Conservation (phyloP, 2,888 invertebrate genomes). For the Mimas tiliae region DNA sequence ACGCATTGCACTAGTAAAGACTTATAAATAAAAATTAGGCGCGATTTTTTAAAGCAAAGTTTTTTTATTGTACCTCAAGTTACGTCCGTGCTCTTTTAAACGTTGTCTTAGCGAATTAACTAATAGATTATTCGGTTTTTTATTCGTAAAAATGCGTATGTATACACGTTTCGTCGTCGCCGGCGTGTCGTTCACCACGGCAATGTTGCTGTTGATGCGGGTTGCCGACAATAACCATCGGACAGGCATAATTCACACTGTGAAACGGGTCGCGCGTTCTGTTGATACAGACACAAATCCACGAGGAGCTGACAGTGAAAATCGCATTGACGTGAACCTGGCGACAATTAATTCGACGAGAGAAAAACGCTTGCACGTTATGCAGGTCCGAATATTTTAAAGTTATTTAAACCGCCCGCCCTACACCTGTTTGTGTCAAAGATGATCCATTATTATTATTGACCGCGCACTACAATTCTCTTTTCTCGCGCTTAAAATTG, state of each 20-base stretch:
- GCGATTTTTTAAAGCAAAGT: not conserved
- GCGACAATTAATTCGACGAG: slow-evolving; percentile 29
- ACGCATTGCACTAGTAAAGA: not conserved
- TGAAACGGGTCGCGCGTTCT: slow-evolving; percentile 35
- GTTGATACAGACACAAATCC: slow-evolving; percentile 30
- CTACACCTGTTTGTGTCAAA: not conserved
- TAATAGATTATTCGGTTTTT: not conserved
- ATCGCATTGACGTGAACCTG: slow-evolving; percentile 12
- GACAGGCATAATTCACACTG: slow-evolving; percentile 35
- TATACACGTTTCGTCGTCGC: slow-evolving; percentile 49
- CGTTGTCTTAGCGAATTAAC: too few relatives aligned
- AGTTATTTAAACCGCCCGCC: slow-evolving; percentile 24
- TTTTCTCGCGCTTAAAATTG: slow-evolving; percentile 56
- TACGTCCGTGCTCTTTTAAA: too few relatives aligned
- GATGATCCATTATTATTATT: not conserved
- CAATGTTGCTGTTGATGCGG: slow-evolving; percentile 49
- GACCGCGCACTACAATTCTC: not conserved
- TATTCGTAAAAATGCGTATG: slow-evolving; percentile 52
- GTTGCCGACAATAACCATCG: slow-evolving; percentile 43
- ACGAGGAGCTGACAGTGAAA: slow-evolving; percentile 26
- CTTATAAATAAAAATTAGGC: not conserved
- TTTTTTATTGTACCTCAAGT: not conserved
- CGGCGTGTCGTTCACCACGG: slow-evolving; percentile 45
- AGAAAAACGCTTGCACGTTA: slow-evolving; percentile 37
- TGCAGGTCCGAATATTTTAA: slow-evolving; percentile 39